A percentile compares a stretch with the other conserved stretches of the same genome.
Conservation (phyloP, 1,140 invertebrate genomes). For the Drosophila simulans region DNA sequence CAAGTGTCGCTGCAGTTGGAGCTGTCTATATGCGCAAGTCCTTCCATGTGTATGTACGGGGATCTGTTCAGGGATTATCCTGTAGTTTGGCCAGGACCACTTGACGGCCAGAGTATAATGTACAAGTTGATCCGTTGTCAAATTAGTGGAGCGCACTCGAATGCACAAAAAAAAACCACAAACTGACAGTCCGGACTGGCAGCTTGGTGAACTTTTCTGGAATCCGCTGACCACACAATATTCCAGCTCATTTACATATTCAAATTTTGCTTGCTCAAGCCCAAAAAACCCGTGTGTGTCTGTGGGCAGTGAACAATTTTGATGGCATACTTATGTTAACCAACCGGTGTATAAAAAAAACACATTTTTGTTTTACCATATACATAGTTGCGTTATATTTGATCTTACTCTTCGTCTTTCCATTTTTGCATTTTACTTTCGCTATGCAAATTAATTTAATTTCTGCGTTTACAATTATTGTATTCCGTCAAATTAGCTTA, state of each 20-base stretch:
- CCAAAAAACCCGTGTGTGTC: conserved; percentile 1
- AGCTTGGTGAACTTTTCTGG: background rate
- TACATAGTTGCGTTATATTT: conserved; percentile 45
- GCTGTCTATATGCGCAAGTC: background rate
- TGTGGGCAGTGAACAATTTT: conserved; percentile 8
- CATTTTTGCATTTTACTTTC: conserved; percentile 14
- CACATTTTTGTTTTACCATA: conserved; percentile 21
- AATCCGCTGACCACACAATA: conserved; percentile 36
- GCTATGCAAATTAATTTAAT: conserved; percentile 23
- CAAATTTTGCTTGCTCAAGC: conserved; percentile 25
- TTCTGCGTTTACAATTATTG: conserved; percentile 75
- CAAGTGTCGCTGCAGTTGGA: conserved; percentile 5
- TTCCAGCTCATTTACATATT: conserved; percentile 37
- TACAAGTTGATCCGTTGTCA: conserved; percentile 79
- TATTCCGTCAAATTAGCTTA: conserved; percentile 81
- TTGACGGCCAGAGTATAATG: conserved; percentile 46
- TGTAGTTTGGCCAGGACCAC: conserved; percentile 44
- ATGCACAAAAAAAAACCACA: conserved; percentile 51
- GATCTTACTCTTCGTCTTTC: conserved; percentile 6
- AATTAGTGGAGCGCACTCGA: conserved; percentile 70
- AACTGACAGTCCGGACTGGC: conserved; percentile 39
- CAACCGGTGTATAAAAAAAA: conserved; percentile 6
- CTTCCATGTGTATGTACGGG: background rate
- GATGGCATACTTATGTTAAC: conserved; percentile 4
- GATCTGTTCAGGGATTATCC: conserved; percentile 23